A percentile compares a stretch with the other conserved stretches of the same genome.
Conservation (phyloP, 2,113 vertebrate genomes). For the Apodemus speciosus region DNA sequence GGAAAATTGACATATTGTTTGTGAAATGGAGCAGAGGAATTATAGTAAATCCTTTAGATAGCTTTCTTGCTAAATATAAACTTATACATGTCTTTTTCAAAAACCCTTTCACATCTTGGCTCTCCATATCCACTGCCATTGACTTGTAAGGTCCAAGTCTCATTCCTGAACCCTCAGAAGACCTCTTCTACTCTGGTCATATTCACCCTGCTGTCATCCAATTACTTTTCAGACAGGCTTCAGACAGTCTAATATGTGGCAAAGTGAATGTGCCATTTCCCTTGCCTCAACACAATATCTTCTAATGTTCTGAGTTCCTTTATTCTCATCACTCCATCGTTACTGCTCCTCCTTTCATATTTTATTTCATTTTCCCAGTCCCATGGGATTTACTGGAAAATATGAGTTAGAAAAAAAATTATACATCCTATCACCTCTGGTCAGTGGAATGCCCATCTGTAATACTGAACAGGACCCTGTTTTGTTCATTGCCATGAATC, state of each 20-base stretch:
- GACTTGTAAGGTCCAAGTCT: not conserved
- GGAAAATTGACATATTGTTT: slow-evolving; percentile 65
- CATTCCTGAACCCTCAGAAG: not conserved
- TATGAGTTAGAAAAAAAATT: not conserved
- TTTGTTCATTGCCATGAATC: too few species aligned
- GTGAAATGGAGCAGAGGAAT: not conserved
- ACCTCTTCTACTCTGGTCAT: not conserved
- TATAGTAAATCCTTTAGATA: slow-evolving; percentile 11
- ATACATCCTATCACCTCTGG: too few species aligned
- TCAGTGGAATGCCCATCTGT: not conserved
- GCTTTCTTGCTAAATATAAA: slow-evolving; percentile 40
- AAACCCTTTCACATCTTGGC: not conserved
- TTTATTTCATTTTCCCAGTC: not conserved
- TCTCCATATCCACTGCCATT: not conserved
- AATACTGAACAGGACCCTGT: not conserved
- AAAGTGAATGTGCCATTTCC: not conserved
- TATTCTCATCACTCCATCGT: not conserved
- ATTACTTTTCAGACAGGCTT: not conserved
- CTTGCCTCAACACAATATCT: not conserved
- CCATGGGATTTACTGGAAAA: not conserved
- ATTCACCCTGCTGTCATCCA: not conserved
- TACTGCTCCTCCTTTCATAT: not conserved
- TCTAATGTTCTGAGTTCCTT: not conserved
- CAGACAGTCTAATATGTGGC: not conserved
- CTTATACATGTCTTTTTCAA: not conserved